Conservation (phyloP, 2,113 vertebrate species). For the Brachirus orientalis region DNA sequence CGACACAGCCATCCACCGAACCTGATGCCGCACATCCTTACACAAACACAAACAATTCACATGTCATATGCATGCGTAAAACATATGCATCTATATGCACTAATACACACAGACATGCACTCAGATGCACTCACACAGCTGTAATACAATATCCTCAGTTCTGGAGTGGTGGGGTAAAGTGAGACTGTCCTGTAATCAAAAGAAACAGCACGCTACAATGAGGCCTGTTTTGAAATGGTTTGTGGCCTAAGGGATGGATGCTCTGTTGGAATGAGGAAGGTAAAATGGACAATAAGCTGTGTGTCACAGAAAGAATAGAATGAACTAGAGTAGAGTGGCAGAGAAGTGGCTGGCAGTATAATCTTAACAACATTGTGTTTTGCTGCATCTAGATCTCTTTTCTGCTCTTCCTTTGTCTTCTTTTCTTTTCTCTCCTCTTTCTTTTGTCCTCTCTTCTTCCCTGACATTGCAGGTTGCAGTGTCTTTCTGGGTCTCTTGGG, state of each 20-base stretch:
- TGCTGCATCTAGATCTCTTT: conserved; percentile 13
- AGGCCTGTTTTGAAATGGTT: conserved; percentile 65
- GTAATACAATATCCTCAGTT: conserved; percentile 57
- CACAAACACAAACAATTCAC: conserved; percentile 19
- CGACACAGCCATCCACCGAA: no score
- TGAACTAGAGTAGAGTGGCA: conserved; percentile 30
- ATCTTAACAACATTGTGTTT: not conserved
- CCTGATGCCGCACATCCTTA: conserved; percentile 4
- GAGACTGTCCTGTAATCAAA: conserved; percentile 78
- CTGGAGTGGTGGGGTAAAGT: conserved; percentile 71
- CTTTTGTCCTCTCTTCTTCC: conserved; percentile 30
- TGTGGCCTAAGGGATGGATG: conserved; percentile 57
- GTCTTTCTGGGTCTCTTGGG: conserved; percentile 58
- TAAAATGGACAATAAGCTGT: conserved; percentile 48
- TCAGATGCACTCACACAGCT: conserved; percentile 9
- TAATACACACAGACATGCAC: conserved; percentile 3
- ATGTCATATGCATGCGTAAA: conserved; percentile 6
- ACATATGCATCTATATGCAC: conserved; percentile 26
- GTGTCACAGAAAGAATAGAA: conserved; percentile 24
- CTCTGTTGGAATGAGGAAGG: conserved; percentile 66
- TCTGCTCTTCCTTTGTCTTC: conserved; percentile 31
- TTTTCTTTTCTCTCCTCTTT: conserved; percentile 9
- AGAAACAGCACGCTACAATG: conserved; percentile 73
- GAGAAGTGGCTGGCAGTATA: conserved; percentile 25
- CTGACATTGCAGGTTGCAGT: conserved; percentile 49